phyloP scores from a whole-genome alignment of 2,113 vertebrate genomes.

The Gymnocephalus cernua region DNA sequence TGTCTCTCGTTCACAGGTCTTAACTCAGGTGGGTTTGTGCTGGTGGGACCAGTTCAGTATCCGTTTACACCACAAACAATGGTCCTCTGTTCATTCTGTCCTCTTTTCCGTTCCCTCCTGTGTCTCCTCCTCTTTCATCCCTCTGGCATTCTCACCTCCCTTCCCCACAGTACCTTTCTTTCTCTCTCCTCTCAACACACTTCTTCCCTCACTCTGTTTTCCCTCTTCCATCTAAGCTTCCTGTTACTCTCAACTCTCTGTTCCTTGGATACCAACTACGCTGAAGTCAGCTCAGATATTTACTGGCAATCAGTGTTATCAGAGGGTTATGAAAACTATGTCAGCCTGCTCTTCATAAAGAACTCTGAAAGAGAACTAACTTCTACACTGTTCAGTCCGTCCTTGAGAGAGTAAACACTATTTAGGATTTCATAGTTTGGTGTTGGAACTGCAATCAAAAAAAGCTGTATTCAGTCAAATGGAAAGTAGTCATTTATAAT shows the following conservation, averaged over 20 bases:
- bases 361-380: too few relatives aligned
- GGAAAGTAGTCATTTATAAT: too few relatives aligned
- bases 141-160: slow-evolving; percentile 41
- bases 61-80: slow-evolving; percentile 66
- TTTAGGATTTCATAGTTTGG: too few relatives aligned
- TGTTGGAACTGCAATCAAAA: too few relatives aligned
- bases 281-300: neutral
- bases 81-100: slow-evolving; percentile 52
- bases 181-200: slow-evolving; percentile 7
- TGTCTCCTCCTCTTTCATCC: slow-evolving; percentile 43
- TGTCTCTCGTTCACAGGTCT: neutral
- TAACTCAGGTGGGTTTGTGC: slow-evolving; percentile 41
- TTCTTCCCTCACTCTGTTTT: neutral
- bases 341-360: neutral
- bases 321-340: neutral
- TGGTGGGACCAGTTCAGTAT: slow-evolving; percentile 49
- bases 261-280: neutral
- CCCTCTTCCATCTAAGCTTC: neutral
- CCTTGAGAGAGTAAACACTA: too few relatives aligned
- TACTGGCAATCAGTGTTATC: neutral
- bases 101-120: neutral
- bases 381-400: too few relatives aligned
- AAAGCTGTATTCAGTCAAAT: too few relatives aligned
- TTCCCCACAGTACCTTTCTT: slow-evolving; percentile 13
- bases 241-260: neutral